Conservation (phyloP, 1,140 invertebrate genomes). For the Dreissena rostriformis region DNA sequence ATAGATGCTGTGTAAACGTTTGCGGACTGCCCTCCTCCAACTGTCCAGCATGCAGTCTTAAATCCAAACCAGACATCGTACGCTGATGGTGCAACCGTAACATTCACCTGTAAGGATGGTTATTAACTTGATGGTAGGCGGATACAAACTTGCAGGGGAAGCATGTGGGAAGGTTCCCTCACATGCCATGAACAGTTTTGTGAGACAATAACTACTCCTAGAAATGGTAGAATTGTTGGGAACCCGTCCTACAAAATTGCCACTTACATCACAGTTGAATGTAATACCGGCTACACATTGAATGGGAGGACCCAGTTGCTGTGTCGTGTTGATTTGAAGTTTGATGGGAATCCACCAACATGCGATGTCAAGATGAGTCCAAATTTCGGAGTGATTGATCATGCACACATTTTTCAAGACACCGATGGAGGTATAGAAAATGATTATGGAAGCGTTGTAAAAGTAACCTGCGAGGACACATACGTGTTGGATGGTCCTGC, state of each 20-base stretch:
- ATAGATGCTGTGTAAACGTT: too few relatives aligned
- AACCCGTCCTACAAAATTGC: constrained; percentile 11
- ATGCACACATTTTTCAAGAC: constrained; percentile 20
- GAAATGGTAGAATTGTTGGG: constrained; percentile 11
- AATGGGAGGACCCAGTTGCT: neutral
- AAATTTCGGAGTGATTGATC: constrained; percentile 17
- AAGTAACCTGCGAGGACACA: constrained; percentile 26
- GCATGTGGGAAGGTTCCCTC: neutral
- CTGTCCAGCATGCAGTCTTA: too few relatives aligned
- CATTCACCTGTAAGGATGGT: too few relatives aligned
- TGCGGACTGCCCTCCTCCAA: too few relatives aligned
- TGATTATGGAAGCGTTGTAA: constrained; percentile 27
- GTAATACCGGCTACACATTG: constrained; percentile 41
- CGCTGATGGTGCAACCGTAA: too few relatives aligned
- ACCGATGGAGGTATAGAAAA: neutral
- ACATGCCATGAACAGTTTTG: constrained; percentile 3
- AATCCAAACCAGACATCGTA: too few relatives aligned
- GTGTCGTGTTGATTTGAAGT: constrained; percentile 1
- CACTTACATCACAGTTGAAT: constrained; percentile 5
- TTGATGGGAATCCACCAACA: constrained; percentile 18
- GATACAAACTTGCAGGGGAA: neutral
- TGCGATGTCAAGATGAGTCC: constrained; percentile 26
- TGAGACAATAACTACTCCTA: neutral
- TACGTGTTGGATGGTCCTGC: constrained; percentile 21
- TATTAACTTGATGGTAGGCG: too few relatives aligned